Base-by-base conservation (phyloP, 2,888 invertebrate species). In the Marronus borbonicus region DNA sequence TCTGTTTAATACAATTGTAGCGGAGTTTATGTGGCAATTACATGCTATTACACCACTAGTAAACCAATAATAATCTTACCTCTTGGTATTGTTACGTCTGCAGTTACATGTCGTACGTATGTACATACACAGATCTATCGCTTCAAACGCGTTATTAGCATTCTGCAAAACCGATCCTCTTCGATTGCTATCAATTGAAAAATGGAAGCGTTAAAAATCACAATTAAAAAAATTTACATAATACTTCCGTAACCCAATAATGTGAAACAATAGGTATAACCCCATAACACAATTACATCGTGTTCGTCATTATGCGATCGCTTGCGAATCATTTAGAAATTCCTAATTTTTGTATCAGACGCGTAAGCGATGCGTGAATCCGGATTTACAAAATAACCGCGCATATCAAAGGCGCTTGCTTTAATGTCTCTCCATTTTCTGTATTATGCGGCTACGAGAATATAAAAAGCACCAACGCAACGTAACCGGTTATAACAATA, bases 281-380 rank as follows among this genome's bases (percentile, higher is more conserved):
- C 24, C 12, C 72, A 58, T 39, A 72, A 72, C 70, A 70, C 58
- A 72, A 72, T 72, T 24, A 58, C 39, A 36, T 58, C 55, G 36
- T 50, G 72, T 72, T 58, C 72, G 58, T 72, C 39, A 39, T 72
- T 69, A 69, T 52, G 52, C 69, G 69, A 65, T 72, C 50, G 4
- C 64, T 62, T 52, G 65, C 70, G 36, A 65, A 69, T 76, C 68
- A 55, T 79, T 75, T 66, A 76, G 20, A 69, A 79, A 79, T 83
- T 83, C 82, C 81, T 81, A 82, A 83, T 84, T 82, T 82, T 82
- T 76, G 80, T 84, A 84, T 84, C 83, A 83, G 82, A 82, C 81
- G 80, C 81, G 78, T 80, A 83, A 85, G 76, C 85, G 84, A 80
- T 83, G 83, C 83, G 84, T 81, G 82, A 84, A 84, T 85, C 85